These are phyloP conservation scores for Apostichopus californicus DNA, from an alignment of 35 echinoderm and acorn worm species.

Conservation along the genomic window DNA sequence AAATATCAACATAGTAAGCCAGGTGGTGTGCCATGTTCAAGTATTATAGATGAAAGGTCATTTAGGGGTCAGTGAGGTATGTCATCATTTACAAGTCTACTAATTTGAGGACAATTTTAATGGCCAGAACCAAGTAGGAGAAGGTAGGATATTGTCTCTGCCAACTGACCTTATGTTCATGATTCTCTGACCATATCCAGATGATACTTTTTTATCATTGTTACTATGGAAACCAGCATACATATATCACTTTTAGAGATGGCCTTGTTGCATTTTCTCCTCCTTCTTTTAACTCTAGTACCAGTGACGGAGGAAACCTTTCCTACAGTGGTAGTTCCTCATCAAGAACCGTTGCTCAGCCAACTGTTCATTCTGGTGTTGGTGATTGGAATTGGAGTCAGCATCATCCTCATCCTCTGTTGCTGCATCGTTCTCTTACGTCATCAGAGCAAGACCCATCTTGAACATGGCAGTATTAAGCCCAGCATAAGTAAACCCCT, in stretches of 20 bases:
- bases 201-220: too few relatives aligned
- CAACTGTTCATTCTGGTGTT: neutral
- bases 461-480: slow-evolving; percentile 28
- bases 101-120: neutral
- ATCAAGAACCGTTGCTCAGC: neutral
- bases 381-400: slow-evolving; percentile 17
- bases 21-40: too few relatives aligned
- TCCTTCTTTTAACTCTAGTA: neutral
- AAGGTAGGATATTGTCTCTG: slow-evolving; percentile 11
- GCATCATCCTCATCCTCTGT: slow-evolving; percentile 44
- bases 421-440: slow-evolving; percentile 13
- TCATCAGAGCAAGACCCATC: slow-evolving; percentile 51
- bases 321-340: slow-evolving; percentile 1
- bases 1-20: too few relatives aligned
- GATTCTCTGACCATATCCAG: neutral
- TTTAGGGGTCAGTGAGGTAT: neutral
- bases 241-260: too few relatives aligned
- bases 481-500: slow-evolving; percentile 56
- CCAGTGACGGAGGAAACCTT: neutral
- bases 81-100: slow-evolving; percentile 4
- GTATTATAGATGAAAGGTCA: neutral
- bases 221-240: too few relatives aligned
- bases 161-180: neutral
- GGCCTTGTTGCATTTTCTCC: neutral
- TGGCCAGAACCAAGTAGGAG: slow-evolving; percentile 1